Base-by-base conservation (phyloP, 2,113 vertebrate genomes). In the Alouatta palliata region DNA sequence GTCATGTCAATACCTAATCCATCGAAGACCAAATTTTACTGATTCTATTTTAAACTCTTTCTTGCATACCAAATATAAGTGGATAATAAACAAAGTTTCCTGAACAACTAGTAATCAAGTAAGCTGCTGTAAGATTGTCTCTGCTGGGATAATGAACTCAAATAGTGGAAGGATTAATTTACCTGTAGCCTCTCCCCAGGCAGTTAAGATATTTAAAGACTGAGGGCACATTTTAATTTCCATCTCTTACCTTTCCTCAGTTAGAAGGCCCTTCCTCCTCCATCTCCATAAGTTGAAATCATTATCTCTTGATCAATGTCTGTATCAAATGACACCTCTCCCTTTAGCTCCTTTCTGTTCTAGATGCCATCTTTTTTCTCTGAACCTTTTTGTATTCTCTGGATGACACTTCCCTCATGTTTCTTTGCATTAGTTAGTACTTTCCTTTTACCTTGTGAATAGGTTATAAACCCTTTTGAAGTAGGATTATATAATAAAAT, bases 101-200 rank as follows among this genome's bases (percentile, higher is more conserved):
- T 70, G 2, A 93, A 75, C 70, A 91, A 87, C 66, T 79, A 87
- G 52, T 91, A 58, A n/a, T 91, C 37, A 79, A 79, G 23, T 80
- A 85, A 97, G 21, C 82, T 77, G 32, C 14, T 45, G 2, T 61
- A 40, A 95, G 20, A 43, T 70, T 87, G 66, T 94, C 27, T 54
- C 45, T 89, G 40, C 71, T 85, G 47, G 23, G 52, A 95, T 30
- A 95, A 80, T 85, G 80, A 90, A 68, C 84, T 94, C 86, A 90
- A 30, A 83, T 56, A 37, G 52, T 47, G 35, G 45, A 61, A 93
- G 61, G 70, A 68, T 84, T 79, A 45, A 32, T 49, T 17, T 92
- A 40, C 3, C 35, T 56, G 32, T 73, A 35, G 5, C 40, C 37
- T 91, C 25, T 90, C 54, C 20, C 54, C 19, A n/a, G 23, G 23